Evolutionary conservation across 2,113 vertebrate genomes (phyloP).

Genomic region (Lamprologus tigripictilis): DNA sequence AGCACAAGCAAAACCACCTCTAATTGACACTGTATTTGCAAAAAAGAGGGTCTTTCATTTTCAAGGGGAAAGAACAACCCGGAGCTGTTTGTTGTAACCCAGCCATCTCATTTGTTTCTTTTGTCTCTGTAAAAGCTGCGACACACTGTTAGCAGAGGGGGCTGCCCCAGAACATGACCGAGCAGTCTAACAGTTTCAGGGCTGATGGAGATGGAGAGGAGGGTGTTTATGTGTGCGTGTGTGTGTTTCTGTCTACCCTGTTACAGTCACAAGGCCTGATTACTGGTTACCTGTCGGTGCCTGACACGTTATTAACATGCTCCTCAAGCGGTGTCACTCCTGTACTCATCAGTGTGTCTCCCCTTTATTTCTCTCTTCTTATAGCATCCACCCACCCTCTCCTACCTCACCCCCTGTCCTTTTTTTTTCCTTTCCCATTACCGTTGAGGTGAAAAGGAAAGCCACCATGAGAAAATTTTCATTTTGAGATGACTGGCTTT

Average conservation of each 20-base stretch:
- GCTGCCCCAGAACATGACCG: constrained; percentile 37
- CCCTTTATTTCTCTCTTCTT: constrained; percentile 5
- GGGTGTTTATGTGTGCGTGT: neutral
- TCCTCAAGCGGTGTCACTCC: constrained; percentile 57
- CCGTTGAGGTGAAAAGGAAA: constrained; percentile 55
- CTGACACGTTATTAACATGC: constrained; percentile 56
- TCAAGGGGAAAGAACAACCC: constrained; percentile 41
- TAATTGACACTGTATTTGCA: constrained; percentile 38
- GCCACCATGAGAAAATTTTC: constrained; percentile 51
- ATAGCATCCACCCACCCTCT: neutral
- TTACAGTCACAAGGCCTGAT: constrained; percentile 61
- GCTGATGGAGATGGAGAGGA: constrained; percentile 46
- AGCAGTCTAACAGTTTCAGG: constrained; percentile 18
- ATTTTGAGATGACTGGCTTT: constrained; percentile 63
- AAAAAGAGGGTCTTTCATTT: constrained; percentile 37
- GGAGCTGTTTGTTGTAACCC: constrained; percentile 54
- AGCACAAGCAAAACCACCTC: constrained; percentile 25
- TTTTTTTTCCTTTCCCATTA: neutral
- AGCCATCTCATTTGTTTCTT: constrained; percentile 61
- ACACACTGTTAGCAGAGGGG: constrained; percentile 48
- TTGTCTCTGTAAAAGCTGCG: constrained; percentile 49
- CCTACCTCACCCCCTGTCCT: neutral
- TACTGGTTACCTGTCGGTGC: constrained; percentile 50
- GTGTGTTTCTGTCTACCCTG: constrained; percentile 25
- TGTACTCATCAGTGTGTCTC: constrained; percentile 35